Evolutionary conservation across 2,888 invertebrate species (phyloP), one percentile per base, ranked within the genome.

Genomic region (Epistrophe eligans): DNA sequence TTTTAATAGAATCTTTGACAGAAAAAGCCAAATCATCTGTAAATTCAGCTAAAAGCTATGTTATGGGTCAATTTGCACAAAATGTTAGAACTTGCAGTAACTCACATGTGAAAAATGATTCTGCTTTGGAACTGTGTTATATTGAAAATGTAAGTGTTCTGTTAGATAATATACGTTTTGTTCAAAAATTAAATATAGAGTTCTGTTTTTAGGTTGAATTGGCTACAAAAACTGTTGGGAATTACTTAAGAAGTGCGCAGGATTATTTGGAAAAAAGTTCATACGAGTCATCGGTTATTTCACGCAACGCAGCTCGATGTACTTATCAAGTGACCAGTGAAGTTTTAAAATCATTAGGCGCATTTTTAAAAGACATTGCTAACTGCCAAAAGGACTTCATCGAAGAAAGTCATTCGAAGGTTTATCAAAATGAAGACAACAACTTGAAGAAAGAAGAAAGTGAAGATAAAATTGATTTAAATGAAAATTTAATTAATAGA

Each of bases 41-140:
- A 0, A n/a, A 10, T 17, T n/a, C 6, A 4, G 79, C 72, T 2
- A 50, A 38, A 11, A 40, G 15, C 1, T 11, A 13, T 24, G 55
- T 6, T 4, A 1, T 8, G 4, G 15, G 28, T n/a, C 7, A 28
- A 15, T 57, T 17, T 11, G 9, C 4, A 4, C 17, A 52, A 11
- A 64, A 17, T 10, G 15, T 38, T 11, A n/a, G 40, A 3, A 38
- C 5, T 4, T 72, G 72, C 17, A 38, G 64, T 13, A 35, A 3
- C 0, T 15, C 28, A 55, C 8, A 55, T 15, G 0, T 8, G 15
- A 28, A 55, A 55, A 55, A 55, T 28, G 8, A 28, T 15, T 28
- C 55, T 28, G 55, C 55, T 1, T 28, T 55, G 15, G 57, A 79
- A 5, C 11, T 28, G 48, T 79, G 79, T 19, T 79, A 66, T n/a